phyloP scores from a whole-genome alignment of 2,797 vertebrate genomes.

The Rhinogobio ventralis region DNA sequence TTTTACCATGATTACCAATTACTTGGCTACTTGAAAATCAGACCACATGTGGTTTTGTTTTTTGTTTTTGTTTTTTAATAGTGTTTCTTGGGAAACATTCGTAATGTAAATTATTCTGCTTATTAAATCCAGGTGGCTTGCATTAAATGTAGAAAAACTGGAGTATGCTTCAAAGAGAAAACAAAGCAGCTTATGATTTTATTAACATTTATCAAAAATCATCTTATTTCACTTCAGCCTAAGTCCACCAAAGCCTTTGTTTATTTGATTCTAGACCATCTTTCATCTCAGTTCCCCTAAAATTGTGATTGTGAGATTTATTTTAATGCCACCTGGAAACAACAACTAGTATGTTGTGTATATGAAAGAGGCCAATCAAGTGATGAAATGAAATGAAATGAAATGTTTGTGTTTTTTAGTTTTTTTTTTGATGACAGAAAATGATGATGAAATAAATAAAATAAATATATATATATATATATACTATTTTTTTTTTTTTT shows the following conservation, averaged over 20 bases:
- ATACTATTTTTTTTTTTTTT: too few relatives aligned
- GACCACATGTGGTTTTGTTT: neutral
- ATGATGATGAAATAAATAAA: neutral
- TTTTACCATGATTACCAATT: conserved; percentile 13
- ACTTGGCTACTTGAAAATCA: neutral
- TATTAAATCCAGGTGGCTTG: conserved; percentile 17
- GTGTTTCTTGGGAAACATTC: neutral
- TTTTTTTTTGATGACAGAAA: neutral
- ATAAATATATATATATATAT: neutral
- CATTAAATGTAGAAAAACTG: neutral
- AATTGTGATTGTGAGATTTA: neutral
- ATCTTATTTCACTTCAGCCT: neutral
- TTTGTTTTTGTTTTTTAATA: neutral
- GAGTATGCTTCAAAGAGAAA: neutral
- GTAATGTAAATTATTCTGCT: conserved; percentile 12
- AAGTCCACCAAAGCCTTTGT: neutral
- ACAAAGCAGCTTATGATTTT: neutral
- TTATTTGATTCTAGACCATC: neutral
- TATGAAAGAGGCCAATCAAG: neutral
- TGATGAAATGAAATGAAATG: too few relatives aligned
- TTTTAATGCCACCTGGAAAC: neutral
- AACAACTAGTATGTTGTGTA: neutral
- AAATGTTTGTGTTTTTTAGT: too few relatives aligned
- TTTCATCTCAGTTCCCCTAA: neutral
- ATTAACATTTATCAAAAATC: neutral